Conservation (phyloP, 2,888 invertebrate species). For the Nymphalis c-album region DNA sequence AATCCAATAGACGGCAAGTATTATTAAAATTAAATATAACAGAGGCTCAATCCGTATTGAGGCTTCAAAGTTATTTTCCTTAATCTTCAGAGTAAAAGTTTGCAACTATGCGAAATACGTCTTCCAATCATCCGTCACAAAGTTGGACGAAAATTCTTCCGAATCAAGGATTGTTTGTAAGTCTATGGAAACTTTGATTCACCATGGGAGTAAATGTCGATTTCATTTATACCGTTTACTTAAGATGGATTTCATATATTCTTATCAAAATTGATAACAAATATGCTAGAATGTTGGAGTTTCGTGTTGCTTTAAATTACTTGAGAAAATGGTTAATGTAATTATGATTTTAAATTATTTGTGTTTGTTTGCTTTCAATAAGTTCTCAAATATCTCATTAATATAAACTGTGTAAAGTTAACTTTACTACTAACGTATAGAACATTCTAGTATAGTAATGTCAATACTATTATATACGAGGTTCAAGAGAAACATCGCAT, state of each 20-base stretch:
- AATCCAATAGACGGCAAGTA: conserved; percentile 3
- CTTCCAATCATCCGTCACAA: conserved; percentile 10
- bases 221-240: background rate
- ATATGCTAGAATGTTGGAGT: background rate
- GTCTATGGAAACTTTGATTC: background rate
- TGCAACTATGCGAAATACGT: conserved; percentile 15
- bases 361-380: too few species aligned
- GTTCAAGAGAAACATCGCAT: too few species aligned
- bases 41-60: conserved; percentile 1
- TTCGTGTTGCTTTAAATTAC: too few species aligned
- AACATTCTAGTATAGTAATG: too few species aligned
- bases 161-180: background rate
- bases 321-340: too few species aligned
- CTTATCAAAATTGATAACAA: background rate
- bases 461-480: too few species aligned
- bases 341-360: too few species aligned
- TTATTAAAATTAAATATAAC: conserved; percentile 18
- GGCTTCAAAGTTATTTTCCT: conserved; percentile 12
- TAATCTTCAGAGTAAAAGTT: conserved; percentile 8
- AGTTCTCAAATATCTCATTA: too few species aligned
- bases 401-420: too few species aligned
- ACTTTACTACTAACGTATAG: too few species aligned
- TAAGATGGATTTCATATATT: background rate
- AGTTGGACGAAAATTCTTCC: background rate
- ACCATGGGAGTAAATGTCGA: background rate